Conservation (phyloP, 2,797 vertebrate genomes). For the Etheostoma perlongum region DNA sequence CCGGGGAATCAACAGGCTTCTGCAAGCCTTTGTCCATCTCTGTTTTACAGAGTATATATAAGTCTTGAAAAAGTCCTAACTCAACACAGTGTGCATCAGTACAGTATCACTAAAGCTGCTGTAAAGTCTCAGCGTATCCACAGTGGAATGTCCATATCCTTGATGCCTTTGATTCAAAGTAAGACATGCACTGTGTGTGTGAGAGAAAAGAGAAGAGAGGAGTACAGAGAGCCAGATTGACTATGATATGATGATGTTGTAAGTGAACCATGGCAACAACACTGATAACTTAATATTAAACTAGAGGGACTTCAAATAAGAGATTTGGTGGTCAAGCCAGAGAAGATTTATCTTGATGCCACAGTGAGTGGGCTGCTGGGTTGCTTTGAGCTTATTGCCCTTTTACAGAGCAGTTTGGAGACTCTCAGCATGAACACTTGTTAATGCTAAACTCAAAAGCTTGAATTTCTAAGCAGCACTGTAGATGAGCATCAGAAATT, state of each 20-base stretch:
- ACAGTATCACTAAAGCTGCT: constrained; percentile 49
- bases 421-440: constrained; percentile 68
- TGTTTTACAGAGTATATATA: constrained; percentile 60
- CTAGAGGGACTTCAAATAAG: constrained; percentile 54
- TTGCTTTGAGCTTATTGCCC: constrained; percentile 62
- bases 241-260: constrained; percentile 40
- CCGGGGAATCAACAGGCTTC: constrained; percentile 75
- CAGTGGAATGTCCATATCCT: constrained; percentile 56
- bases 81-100: constrained; percentile 52
- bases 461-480: constrained; percentile 59
- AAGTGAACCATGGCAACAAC: constrained; percentile 58
- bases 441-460: constrained; percentile 70
- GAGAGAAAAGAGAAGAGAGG: constrained; percentile 28
- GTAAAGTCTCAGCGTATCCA: constrained; percentile 48
- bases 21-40: constrained; percentile 70
- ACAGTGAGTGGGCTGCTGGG: constrained; percentile 64
- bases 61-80: constrained; percentile 62
- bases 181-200: constrained; percentile 27
- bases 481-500: constrained; percentile 67
- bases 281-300: constrained; percentile 44
- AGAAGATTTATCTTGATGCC: constrained; percentile 61
- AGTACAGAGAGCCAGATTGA: constrained; percentile 33
- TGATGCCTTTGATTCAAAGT: constrained; percentile 60
- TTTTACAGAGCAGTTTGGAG: constrained; percentile 68
- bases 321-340: constrained; percentile 52